phyloP scores from a whole-genome alignment of 2,797 vertebrate species.

The Paguma larvata region DNA sequence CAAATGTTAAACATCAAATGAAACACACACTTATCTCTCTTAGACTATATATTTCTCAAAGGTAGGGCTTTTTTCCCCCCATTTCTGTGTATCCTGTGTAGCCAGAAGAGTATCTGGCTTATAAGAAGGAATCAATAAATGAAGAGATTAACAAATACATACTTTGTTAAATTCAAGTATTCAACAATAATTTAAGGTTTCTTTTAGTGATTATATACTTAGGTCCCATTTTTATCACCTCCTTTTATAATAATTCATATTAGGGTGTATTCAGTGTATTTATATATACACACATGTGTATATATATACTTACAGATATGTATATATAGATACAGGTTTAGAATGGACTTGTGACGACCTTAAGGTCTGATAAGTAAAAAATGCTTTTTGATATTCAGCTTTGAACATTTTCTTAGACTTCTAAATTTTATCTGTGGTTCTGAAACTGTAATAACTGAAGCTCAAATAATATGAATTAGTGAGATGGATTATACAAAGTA shows the following conservation, averaged over 20 bases:
- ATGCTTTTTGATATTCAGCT: background rate
- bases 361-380: background rate
- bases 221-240: background rate
- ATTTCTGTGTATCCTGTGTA: background rate
- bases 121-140: background rate
- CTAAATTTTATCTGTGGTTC: background rate
- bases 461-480: background rate
- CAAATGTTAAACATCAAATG: background rate
- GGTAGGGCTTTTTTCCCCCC: rapidly evolving
- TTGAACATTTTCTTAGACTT: background rate
- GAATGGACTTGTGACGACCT: background rate
- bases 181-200: background rate
- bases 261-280: background rate
- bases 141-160: background rate
- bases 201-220: background rate
- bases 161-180: background rate
- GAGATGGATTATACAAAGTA: background rate
- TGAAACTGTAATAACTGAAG: background rate
- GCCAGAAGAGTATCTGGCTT: background rate
- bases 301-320: background rate
- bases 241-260: background rate
- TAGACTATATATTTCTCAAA: background rate
- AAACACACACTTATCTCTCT: background rate
- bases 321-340: background rate
- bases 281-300: background rate